Evolutionary conservation across 2,113 vertebrate genomes (phyloP).

Genomic region (Apteryx mantelli): DNA sequence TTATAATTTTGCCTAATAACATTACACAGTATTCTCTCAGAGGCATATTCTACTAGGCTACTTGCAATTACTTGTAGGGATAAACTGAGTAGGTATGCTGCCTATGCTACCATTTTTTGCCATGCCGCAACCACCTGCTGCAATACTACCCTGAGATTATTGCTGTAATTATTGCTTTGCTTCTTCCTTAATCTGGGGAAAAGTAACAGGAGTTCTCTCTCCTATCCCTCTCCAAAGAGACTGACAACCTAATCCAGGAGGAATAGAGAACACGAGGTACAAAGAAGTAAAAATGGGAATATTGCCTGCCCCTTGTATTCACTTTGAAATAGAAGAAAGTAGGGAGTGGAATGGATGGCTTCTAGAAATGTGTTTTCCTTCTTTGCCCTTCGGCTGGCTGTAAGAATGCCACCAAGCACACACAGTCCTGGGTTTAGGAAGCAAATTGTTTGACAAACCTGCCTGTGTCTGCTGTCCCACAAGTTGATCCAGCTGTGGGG

Average conservation of each 20-base stretch:
- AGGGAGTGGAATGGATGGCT: background rate
- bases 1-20: conserved; percentile 2
- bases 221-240: background rate
- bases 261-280: background rate
- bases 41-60: background rate
- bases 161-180: background rate
- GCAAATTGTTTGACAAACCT: background rate
- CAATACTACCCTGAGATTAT: background rate
- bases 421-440: background rate
- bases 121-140: conserved; percentile 27
- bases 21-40: background rate
- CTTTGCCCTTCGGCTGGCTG: background rate
- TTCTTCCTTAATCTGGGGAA: background rate
- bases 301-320: background rate
- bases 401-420: background rate
- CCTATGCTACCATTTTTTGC: background rate
- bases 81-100: background rate
- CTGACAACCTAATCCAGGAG: background rate
- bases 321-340: background rate
- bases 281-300: background rate
- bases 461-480: background rate
- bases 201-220: background rate
- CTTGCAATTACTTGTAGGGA: background rate
- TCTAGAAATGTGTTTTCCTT: background rate
- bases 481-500: background rate